Evolutionary conservation across 2,888 invertebrate genomes (phyloP).

Genomic region (Leptogaster cylindrica): DNA sequence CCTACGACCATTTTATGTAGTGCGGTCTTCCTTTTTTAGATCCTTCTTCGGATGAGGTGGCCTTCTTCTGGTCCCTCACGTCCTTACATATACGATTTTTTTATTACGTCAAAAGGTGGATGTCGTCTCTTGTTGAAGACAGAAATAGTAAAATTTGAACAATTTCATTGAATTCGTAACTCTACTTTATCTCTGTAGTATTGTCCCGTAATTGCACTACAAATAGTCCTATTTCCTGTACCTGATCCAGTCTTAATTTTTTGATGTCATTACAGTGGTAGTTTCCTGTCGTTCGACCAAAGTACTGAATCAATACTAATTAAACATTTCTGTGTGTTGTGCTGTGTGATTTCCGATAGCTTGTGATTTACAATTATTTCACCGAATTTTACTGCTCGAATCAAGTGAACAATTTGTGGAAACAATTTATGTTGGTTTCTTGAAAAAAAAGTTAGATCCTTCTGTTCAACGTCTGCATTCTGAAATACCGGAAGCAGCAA

Average conservation of each 20-base stretch:
- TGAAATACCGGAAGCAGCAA: too few relatives aligned
- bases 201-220: constrained; percentile 29
- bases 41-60: constrained; percentile 5
- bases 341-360: constrained; percentile 13
- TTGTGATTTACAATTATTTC: too few relatives aligned
- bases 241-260: constrained; percentile 18
- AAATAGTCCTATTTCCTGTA: constrained; percentile 6
- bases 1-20: constrained; percentile 38
- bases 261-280: not conserved
- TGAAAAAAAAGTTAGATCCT: too few relatives aligned
- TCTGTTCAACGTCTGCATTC: too few relatives aligned
- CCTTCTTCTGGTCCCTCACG: not conserved
- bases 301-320: constrained; percentile 22
- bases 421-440: too few relatives aligned
- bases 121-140: constrained; percentile 18
- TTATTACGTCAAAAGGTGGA: constrained; percentile 30
- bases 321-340: constrained; percentile 19
- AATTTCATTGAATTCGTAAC: constrained; percentile 18
- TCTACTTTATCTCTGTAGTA: constrained; percentile 14
- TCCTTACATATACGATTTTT: constrained; percentile 20
- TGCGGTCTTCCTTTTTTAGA: constrained; percentile 28
- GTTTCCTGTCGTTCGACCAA: constrained; percentile 14
- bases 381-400: too few relatives aligned
- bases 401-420: too few relatives aligned
- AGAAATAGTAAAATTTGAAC: constrained; percentile 30